These are phyloP conservation scores for Furnarius figulus DNA, from an alignment of 2,113 vertebrate species.

Conservation along the genomic window DNA sequence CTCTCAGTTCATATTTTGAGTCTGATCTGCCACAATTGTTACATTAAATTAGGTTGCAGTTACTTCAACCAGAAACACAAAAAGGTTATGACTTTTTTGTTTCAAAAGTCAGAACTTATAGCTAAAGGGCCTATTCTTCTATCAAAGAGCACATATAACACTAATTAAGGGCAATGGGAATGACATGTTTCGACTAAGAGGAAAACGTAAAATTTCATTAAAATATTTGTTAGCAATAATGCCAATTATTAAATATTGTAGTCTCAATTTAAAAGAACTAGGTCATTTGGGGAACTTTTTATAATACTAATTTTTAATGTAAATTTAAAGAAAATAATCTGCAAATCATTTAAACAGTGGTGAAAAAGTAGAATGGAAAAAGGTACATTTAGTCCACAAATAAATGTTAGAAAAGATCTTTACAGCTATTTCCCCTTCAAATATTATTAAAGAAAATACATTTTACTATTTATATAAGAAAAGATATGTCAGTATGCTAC, in stretches of 20 bases:
- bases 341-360: neutral
- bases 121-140: slow-evolving; percentile 31
- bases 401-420: neutral
- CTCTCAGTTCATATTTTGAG: neutral
- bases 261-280: neutral
- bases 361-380: neutral
- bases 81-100: slow-evolving; percentile 48
- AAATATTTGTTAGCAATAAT: slow-evolving; percentile 30
- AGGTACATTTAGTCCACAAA: neutral
- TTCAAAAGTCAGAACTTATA: slow-evolving; percentile 53
- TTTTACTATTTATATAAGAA: neutral
- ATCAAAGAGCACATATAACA: slow-evolving; percentile 30
- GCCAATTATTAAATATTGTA: neutral
- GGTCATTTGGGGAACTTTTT: neutral
- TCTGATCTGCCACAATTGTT: neutral
- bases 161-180: slow-evolving; percentile 61
- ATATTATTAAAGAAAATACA: neutral
- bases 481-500: neutral
- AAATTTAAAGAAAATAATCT: neutral
- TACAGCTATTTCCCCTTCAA: neutral
- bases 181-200: slow-evolving; percentile 1
- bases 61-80: slow-evolving; percentile 44
- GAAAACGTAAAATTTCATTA: slow-evolving; percentile 21
- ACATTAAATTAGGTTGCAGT: slow-evolving; percentile 2
- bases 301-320: neutral